Evolutionary conservation across 2,797 vertebrate species (phyloP).

Genomic region (Cuniculus paca): DNA sequence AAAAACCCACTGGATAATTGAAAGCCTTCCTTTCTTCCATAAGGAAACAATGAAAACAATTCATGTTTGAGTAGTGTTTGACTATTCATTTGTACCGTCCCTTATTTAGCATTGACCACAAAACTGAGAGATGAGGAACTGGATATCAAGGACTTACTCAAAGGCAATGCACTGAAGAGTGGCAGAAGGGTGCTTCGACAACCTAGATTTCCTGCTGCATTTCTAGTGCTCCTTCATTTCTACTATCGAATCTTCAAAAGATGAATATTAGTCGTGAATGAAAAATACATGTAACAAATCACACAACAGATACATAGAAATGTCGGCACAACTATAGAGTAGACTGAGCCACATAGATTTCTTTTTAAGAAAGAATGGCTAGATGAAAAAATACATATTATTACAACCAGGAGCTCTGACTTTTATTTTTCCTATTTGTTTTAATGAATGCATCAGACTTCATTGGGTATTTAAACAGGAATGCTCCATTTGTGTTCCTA

Average conservation of each 20-base stretch:
- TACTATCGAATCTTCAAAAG: neutral
- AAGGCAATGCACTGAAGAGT: neutral
- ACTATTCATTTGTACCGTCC: neutral
- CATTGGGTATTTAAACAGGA: slow-evolving; percentile 19
- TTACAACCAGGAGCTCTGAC: neutral
- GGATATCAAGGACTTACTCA: neutral
- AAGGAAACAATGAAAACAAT: neutral
- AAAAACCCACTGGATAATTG: neutral
- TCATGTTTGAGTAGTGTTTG: neutral
- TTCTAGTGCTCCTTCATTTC: neutral
- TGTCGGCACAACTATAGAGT: neutral
- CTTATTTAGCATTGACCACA: neutral
- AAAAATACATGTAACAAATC: neutral
- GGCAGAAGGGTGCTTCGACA: neutral
- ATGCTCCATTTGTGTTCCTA: neutral
- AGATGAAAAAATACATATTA: neutral
- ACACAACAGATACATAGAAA: neutral
- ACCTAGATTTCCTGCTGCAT: neutral
- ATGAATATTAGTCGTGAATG: neutral
- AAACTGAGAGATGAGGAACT: neutral
- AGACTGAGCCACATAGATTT: neutral
- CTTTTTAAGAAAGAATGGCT: neutral
- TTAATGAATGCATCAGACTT: neutral
- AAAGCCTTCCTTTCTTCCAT: neutral
- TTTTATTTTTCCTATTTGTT: slow-evolving; percentile 8